Percentiles rank a stretch among this genome's conserved stretches.
phyloP scores from a whole-genome alignment of 2,797 vertebrate genomes.

The Anabacerthia variegaticeps region DNA sequence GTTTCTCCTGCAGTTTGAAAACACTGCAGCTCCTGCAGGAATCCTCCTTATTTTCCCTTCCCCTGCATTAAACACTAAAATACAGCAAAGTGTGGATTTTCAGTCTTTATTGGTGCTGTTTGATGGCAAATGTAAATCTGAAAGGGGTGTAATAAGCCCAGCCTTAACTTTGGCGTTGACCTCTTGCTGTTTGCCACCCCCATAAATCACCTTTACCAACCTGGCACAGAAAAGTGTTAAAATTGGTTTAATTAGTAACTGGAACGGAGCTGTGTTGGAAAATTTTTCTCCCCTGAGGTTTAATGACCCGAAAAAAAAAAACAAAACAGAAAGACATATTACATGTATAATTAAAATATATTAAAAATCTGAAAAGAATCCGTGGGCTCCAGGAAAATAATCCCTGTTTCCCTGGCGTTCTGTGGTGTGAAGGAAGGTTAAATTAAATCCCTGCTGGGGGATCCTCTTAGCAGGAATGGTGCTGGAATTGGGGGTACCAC shows the following conservation, averaged over 20 bases:
- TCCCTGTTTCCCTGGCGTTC: not conserved
- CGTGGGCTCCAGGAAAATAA: not conserved
- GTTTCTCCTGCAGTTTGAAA: not conserved
- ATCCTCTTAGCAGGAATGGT: not conserved
- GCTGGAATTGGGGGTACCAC: not conserved
- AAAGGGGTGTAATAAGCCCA: not conserved
- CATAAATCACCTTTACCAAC: not conserved
- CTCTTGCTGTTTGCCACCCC: not conserved
- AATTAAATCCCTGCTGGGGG: not conserved
- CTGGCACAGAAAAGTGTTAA: not conserved
- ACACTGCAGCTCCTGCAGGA: not conserved
- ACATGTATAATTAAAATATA: not conserved
- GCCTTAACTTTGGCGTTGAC: not conserved
- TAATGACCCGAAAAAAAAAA: not conserved
- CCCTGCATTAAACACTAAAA: not conserved
- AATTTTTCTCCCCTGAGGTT: not conserved
- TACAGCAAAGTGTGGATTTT: not conserved
- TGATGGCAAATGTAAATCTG: not conserved
- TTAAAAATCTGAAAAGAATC: not conserved
- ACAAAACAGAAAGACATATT: not conserved
- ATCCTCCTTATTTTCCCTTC: not conserved
- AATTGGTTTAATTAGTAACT: constrained; percentile 28
- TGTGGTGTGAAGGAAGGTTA: not conserved
- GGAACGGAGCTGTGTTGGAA: not conserved
- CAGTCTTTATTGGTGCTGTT: not conserved